These are phyloP conservation scores for Drosophila bocki DNA, from an alignment of 1,140 invertebrate genomes.

Conservation along the genomic window DNA sequence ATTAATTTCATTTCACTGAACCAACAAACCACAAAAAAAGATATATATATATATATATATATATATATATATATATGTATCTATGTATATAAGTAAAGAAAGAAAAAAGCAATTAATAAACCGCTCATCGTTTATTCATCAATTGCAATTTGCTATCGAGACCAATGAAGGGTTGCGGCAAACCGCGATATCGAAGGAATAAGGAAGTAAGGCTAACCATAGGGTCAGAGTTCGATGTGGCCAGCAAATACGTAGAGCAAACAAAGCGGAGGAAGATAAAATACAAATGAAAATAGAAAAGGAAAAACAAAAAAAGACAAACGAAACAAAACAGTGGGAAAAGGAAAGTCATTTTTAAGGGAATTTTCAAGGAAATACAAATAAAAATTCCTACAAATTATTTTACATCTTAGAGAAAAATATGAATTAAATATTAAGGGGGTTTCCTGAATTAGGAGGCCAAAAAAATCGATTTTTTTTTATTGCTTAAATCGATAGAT, in stretches of 20 bases:
- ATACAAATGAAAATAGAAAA: conserved; percentile 21
- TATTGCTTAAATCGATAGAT: no score
- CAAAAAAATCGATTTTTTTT: no score
- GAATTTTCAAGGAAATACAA: neutral
- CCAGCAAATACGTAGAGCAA: conserved; percentile 56
- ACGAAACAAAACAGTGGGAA: conserved; percentile 4
- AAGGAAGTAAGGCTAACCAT: conserved; percentile 1
- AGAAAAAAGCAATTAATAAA: conserved; percentile 57
- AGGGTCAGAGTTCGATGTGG: conserved; percentile 28
- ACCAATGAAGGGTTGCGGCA: conserved; percentile 16
- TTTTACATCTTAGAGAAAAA: neutral
- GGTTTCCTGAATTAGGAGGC: no score
- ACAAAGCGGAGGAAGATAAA: conserved; percentile 21
- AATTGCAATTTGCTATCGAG: conserved; percentile 55
- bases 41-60: neutral
- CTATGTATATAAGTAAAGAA: neutral
- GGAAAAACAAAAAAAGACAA: conserved; percentile 10
- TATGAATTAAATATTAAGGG: neutral
- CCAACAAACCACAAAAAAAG: neutral
- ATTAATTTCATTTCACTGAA: conserved; percentile 38
- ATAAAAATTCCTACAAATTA: neutral
- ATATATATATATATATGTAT: neutral
- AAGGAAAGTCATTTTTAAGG: neutral
- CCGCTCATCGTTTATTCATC: conserved; percentile 60
- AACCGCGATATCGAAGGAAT: conserved; percentile 9